Evolutionary conservation across 2,888 invertebrate species (phyloP).

Genomic region (Chrysodeixis includens): DNA sequence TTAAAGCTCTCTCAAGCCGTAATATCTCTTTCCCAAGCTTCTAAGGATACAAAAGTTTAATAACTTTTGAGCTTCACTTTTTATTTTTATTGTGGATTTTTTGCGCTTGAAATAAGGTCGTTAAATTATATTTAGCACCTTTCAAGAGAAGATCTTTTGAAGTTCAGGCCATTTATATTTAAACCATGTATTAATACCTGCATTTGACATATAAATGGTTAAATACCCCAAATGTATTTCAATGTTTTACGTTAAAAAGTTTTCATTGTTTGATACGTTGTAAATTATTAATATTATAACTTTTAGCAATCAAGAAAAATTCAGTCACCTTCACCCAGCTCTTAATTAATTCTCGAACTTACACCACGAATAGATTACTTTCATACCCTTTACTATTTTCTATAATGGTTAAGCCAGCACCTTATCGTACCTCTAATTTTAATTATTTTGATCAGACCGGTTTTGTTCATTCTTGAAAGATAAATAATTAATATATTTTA

Average conservation of each 20-base stretch:
- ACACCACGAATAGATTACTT: too few relatives aligned
- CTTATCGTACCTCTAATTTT: not conserved
- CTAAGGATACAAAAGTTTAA: not conserved
- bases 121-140: not conserved
- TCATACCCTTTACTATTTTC: too few relatives aligned
- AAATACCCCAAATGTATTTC: too few relatives aligned
- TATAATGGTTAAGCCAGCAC: not conserved
- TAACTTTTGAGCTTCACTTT: not conserved
- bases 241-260: too few relatives aligned
- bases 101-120: not conserved
- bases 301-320: too few relatives aligned
- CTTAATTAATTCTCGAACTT: too few relatives aligned
- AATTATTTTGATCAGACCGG: not conserved
- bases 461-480: not conserved
- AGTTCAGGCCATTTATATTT: not conserved
- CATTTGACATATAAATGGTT: too few relatives aligned
- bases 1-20: too few relatives aligned
- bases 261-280: too few relatives aligned
- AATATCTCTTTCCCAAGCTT: too few relatives aligned
- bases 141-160: constrained; percentile 1
- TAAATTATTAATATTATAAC: too few relatives aligned
- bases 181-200: not conserved
- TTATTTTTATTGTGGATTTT: not conserved
- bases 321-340: too few relatives aligned
- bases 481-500: not conserved